Conservation (phyloP, 2,113 vertebrate species). For the Callionymus lyra region DNA sequence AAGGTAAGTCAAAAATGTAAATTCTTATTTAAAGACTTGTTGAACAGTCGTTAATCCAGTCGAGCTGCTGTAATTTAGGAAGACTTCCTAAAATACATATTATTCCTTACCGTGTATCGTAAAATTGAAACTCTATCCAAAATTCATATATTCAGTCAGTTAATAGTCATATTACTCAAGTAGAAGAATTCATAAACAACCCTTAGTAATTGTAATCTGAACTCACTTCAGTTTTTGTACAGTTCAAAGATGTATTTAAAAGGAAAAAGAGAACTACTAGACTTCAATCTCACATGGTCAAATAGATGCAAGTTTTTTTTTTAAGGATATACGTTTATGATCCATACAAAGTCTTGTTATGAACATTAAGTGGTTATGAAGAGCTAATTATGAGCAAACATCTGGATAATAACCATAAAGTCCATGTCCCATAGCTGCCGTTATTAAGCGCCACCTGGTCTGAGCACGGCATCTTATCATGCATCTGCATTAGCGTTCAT, state of each 20-base stretch:
- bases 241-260: not conserved
- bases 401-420: conserved; percentile 20
- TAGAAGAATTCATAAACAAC: no score
- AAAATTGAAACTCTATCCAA: no score
- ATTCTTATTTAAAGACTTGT: no score
- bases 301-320: not conserved
- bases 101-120: no score
- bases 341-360: not conserved
- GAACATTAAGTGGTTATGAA: conserved; percentile 11
- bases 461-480: not conserved
- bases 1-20: no score
- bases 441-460: conserved; percentile 15
- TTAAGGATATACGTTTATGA: no score
- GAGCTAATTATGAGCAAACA: conserved; percentile 13
- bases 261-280: not conserved
- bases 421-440: conserved; percentile 13
- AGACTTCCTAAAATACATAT: no score
- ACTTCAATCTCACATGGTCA: not conserved
- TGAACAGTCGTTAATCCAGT: no score
- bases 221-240: not conserved
- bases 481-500: conserved; percentile 1
- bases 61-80: no score
- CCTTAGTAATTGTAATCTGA: not conserved
- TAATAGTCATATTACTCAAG: no score
- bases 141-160: no score